Base-by-base conservation (phyloP, 2,888 invertebrate genomes). In the Strigamia transsilvanica region DNA sequence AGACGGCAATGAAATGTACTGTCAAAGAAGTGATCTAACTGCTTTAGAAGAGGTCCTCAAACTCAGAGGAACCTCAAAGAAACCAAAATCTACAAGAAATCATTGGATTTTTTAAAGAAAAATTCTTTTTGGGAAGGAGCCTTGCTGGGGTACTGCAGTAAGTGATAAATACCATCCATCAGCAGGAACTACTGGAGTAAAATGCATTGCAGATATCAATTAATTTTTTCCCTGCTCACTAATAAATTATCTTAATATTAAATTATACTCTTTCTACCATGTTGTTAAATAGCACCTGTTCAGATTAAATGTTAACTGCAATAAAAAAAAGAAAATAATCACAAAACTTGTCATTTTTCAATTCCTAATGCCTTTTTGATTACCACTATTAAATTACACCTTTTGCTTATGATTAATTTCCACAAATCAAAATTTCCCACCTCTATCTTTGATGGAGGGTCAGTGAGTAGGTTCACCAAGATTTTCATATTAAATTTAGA, bases 321-420 rank as follows among this genome's bases (percentile, higher is more conserved):
- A 12, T 51, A n/a, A 51, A n/a, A n/a, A 13, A 21, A 80, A 42
- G 23, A 79, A 80, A 46, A 51, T 3, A 23, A 61, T 61, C 10
- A 18, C 21, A 18, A 61, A 23, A 61, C 10, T 18, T 61, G 61
- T 10, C 61, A 61, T 61, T 61, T 61, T 21, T 61, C 61, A 61
- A 61, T 61, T 61, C 61, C 61, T 61, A 61, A 61, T 61, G 61
- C 61, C 18, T 61, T 61, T 61, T 61, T 61, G 61, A 61, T 61
- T 61, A 61, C 61, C 61, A 61, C 61, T 61, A 61, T 61, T 61
- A 61, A 61, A 61, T 61, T 61, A 10, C 61, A 61, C 61, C 61
- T 61, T 61, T 61, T 61, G 61, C 61, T 51, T 9, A 61, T 61
- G 61, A 61, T 61, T 61, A 61, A 61, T 61, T 61, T 61, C 18